phyloP scores from a whole-genome alignment of 35 echinoderm and acorn worm genomes.

The Hemicentrotus pulcherrimus region DNA sequence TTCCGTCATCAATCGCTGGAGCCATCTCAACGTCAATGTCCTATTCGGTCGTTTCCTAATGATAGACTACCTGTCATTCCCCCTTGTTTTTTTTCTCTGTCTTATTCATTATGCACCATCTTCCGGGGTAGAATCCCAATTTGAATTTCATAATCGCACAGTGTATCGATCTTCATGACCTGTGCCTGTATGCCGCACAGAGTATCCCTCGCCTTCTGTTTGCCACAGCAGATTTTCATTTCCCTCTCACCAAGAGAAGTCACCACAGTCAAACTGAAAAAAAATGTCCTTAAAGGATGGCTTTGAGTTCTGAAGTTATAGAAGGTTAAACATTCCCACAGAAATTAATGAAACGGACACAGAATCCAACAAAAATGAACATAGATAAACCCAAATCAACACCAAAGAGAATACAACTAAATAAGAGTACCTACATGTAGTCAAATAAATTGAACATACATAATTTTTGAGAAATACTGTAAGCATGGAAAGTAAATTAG shows the following conservation, averaged over 20 bases:
- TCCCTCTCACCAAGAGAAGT: not conserved
- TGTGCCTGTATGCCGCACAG: not conserved
- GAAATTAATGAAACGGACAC: not conserved
- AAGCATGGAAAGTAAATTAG: too few relatives aligned
- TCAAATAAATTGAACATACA: too few relatives aligned
- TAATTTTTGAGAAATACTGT: too few relatives aligned
- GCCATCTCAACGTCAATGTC: not conserved
- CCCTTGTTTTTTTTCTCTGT: not conserved
- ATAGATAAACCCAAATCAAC: too few relatives aligned
- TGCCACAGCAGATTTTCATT: not conserved
- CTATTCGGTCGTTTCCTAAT: not conserved
- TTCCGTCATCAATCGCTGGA: not conserved
- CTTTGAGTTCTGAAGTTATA: not conserved
- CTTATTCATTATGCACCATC: constrained; percentile 18
- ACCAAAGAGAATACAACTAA: too few relatives aligned
- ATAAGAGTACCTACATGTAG: too few relatives aligned
- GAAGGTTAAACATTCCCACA: not conserved
- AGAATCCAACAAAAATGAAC: not conserved
- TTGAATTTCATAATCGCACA: constrained; percentile 13
- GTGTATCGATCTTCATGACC: not conserved
- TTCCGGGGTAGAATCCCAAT: not conserved
- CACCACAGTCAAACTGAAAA: not conserved
- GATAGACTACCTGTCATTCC: not conserved
- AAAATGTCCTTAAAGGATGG: not conserved
- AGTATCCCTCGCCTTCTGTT: not conserved